These are phyloP conservation scores for Dendrolimus houi DNA, from an alignment of 2,888 invertebrate species.

Conservation along the genomic window DNA sequence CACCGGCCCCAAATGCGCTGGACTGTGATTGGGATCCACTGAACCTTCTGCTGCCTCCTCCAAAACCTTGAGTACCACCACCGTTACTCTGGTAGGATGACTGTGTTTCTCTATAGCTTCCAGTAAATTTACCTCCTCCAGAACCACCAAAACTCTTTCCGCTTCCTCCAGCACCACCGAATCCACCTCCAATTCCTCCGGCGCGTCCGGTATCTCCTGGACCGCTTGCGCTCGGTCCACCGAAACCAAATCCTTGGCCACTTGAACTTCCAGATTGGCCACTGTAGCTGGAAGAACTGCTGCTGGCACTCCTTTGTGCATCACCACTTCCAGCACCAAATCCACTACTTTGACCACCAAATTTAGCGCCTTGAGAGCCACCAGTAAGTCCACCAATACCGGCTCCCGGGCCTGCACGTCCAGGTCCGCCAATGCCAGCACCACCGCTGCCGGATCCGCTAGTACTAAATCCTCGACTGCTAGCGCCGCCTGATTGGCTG, in stretches of 20 bases:
- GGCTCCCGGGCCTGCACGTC: conserved; percentile 4
- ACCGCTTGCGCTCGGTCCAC: conserved; percentile 3
- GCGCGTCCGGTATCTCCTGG: conserved; percentile 4
- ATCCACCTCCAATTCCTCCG: neutral
- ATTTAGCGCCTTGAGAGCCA: neutral
- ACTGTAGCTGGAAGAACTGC: neutral
- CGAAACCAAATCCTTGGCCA: conserved; percentile 1
- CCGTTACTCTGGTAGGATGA: conserved; percentile 18
- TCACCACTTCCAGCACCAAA: conserved; percentile 1
- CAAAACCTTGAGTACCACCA: neutral
- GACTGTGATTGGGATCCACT: neutral
- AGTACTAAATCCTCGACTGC: neutral
- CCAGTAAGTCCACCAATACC: conserved; percentile 1
- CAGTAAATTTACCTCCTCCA: conserved; percentile 10
- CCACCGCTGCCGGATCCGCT: neutral
- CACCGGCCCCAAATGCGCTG: conserved; percentile 2
- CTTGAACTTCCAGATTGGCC: neutral
- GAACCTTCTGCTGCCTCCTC: neutral
- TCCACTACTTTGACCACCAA: conserved; percentile 1
- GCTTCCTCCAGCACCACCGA: neutral
- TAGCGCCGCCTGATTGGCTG: conserved; percentile 14
- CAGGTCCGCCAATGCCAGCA: conserved; percentile 4
- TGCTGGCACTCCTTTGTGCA: conserved; percentile 1
- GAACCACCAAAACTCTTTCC: conserved; percentile 1
- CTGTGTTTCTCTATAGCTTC: conserved; percentile 26